These are phyloP conservation scores for Bungarus multicinctus DNA, from an alignment of 2,113 vertebrate species.

Conservation along the genomic window DNA sequence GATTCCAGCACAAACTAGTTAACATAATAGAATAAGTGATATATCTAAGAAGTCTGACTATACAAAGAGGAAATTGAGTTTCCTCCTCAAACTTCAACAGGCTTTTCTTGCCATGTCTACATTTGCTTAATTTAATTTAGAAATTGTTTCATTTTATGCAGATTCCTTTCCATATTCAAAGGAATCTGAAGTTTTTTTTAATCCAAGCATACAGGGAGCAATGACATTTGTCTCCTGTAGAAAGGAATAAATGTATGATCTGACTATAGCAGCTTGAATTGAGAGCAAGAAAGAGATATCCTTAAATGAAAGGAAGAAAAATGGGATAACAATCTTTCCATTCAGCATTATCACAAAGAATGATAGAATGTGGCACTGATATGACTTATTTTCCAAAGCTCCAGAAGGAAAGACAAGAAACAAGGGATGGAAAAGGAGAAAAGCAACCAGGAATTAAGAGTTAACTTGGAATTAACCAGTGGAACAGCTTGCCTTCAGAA, in stretches of 20 bases:
- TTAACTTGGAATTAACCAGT: no score
- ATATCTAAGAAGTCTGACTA: background rate
- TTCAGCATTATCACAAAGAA: no score
- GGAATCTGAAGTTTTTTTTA: background rate
- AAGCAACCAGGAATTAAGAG: no score
- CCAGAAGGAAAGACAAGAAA: no score
- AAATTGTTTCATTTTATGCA: background rate
- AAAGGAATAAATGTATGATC: background rate
- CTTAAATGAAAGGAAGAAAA: no score
- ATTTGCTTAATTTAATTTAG: constrained; percentile 20
- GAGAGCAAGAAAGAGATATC: background rate
- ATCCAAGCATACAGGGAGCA: background rate
- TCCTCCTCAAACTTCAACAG: background rate
- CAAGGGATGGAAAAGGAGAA: no score
- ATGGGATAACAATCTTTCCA: no score
- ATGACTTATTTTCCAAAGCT: background rate
- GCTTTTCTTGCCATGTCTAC: background rate
- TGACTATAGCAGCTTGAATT: background rate
- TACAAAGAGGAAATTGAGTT: background rate
- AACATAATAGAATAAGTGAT: background rate
- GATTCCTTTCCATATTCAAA: constrained; percentile 22
- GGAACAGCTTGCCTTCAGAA: no score
- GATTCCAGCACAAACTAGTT: background rate
- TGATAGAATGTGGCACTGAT: background rate
- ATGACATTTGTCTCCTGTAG: background rate